phyloP scores from a whole-genome alignment of 2,888 invertebrate genomes.

The Perdita meconis region DNA sequence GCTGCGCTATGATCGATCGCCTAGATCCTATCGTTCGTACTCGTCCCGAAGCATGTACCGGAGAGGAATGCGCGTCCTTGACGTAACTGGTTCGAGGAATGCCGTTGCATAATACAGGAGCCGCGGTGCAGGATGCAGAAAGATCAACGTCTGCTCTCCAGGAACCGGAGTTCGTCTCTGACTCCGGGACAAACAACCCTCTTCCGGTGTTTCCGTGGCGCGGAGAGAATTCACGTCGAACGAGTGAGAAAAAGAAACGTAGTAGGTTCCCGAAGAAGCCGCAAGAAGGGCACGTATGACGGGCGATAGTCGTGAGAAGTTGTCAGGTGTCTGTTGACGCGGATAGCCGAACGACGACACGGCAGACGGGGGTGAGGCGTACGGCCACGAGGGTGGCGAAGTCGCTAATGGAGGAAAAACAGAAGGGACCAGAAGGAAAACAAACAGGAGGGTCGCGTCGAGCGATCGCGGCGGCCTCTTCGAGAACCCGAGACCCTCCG shows the following conservation, averaged over 20 bases:
- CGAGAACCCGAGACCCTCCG: conserved; percentile 24
- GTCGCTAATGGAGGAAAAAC: conserved; percentile 78
- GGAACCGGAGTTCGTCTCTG: no score
- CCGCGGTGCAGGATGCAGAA: conserved; percentile 29
- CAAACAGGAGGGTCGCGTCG: conserved; percentile 66
- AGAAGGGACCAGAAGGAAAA: conserved; percentile 74
- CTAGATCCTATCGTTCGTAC: conserved; percentile 23
- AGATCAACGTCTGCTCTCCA: conserved; percentile 46
- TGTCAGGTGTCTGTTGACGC: conserved; percentile 72
- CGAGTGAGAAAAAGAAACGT: background rate
- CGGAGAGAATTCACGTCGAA: no score
- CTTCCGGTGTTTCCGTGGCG: no score
- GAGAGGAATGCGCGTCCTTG: conserved; percentile 67
- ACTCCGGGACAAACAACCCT: no score
- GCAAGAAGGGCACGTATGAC: conserved; percentile 20
- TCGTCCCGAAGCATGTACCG: conserved; percentile 21
- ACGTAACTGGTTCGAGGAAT: conserved; percentile 71
- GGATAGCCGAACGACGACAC: conserved; percentile 65
- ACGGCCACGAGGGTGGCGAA: conserved; percentile 44
- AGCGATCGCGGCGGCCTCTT: conserved; percentile 50
- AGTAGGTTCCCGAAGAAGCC: conserved; percentile 14
- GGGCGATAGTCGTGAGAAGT: conserved; percentile 64
- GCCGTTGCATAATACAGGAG: conserved; percentile 68
- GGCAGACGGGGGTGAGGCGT: conserved; percentile 7
- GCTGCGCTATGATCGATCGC: conserved; percentile 36